Evolutionary conservation across 2,797 vertebrate genomes (phyloP).

Genomic region (Pempheris klunzingeri): DNA sequence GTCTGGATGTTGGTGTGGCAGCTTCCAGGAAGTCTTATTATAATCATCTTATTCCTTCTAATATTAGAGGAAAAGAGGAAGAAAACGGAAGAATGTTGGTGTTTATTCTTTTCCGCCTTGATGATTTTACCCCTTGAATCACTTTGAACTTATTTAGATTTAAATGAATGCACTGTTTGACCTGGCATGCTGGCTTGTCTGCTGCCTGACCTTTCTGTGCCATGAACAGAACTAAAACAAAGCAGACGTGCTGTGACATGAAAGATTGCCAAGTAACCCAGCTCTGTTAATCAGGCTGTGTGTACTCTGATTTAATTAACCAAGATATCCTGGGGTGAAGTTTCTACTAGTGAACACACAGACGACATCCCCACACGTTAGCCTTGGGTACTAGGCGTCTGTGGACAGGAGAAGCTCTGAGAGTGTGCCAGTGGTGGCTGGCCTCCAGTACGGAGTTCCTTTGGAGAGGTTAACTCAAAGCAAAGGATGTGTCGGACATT

Average conservation of each 20-base stretch:
- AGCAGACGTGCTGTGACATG: slow-evolving; percentile 14
- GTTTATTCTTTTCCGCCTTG: neutral
- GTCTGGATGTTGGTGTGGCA: neutral
- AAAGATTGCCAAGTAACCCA: slow-evolving; percentile 36
- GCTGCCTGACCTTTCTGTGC: slow-evolving; percentile 7
- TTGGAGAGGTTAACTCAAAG: too few relatives aligned
- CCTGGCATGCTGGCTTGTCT: neutral
- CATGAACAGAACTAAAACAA: neutral
- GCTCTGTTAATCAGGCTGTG: slow-evolving; percentile 58
- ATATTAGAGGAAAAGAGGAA: neutral
- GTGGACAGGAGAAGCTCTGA: too few relatives aligned
- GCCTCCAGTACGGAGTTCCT: too few relatives aligned
- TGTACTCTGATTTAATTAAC: slow-evolving; percentile 49
- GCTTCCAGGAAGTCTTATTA: slow-evolving; percentile 8
- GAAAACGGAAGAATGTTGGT: neutral
- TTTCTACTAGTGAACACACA: neutral
- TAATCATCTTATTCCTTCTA: slow-evolving; percentile 18
- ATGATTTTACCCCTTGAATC: neutral
- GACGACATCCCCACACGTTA: too few relatives aligned
- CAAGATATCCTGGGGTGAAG: slow-evolving; percentile 13
- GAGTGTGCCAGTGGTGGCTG: too few relatives aligned
- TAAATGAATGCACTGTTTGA: neutral
- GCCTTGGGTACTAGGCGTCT: too few relatives aligned
- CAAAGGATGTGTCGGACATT: too few relatives aligned
- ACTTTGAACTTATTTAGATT: neutral